phyloP scores from a whole-genome alignment of 2,888 invertebrate genomes.

The Incurvaria masculella region DNA sequence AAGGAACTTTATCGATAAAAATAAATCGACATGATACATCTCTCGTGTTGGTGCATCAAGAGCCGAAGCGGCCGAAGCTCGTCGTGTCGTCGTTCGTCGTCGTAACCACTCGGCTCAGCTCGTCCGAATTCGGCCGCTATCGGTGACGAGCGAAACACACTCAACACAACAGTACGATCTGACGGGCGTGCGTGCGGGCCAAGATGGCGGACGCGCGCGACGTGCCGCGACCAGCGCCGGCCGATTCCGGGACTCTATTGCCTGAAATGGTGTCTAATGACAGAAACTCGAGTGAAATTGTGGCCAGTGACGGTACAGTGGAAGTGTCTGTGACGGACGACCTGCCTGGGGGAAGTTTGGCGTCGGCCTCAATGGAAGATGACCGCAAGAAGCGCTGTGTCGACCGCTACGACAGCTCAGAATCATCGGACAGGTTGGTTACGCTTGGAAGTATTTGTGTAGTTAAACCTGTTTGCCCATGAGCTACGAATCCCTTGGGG shows the following conservation, averaged over 20 bases:
- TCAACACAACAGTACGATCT: slow-evolving; percentile 3
- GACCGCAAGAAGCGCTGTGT: slow-evolving; percentile 82
- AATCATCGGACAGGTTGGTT: slow-evolving; percentile 88
- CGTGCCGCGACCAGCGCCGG: slow-evolving; percentile 59
- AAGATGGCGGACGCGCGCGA: slow-evolving; percentile 82
- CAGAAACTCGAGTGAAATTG: slow-evolving; percentile 46
- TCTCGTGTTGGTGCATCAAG: too few relatives aligned
- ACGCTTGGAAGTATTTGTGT: slow-evolving; percentile 12
- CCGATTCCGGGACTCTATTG: slow-evolving; percentile 55
- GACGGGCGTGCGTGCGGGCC: slow-evolving; percentile 44
- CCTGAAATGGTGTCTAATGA: slow-evolving; percentile 25
- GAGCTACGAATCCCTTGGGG: too few relatives aligned
- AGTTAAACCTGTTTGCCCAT: too few relatives aligned
- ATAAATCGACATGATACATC: too few relatives aligned
- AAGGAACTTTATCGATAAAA: too few relatives aligned
- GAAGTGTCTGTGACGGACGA: neutral
- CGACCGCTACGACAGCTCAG: slow-evolving; percentile 91
- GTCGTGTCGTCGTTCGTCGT: too few relatives aligned
- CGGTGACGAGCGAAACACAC: too few relatives aligned
- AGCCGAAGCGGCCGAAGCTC: too few relatives aligned
- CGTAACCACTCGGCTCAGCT: too few relatives aligned
- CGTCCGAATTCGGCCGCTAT: too few relatives aligned
- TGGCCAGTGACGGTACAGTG: slow-evolving; percentile 9
- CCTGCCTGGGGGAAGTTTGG: slow-evolving; percentile 12
- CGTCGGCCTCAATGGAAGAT: slow-evolving; percentile 38